These are phyloP conservation scores for Rhizomys pruinosus DNA, from an alignment of 2,113 vertebrate genomes.

Conservation along the genomic window DNA sequence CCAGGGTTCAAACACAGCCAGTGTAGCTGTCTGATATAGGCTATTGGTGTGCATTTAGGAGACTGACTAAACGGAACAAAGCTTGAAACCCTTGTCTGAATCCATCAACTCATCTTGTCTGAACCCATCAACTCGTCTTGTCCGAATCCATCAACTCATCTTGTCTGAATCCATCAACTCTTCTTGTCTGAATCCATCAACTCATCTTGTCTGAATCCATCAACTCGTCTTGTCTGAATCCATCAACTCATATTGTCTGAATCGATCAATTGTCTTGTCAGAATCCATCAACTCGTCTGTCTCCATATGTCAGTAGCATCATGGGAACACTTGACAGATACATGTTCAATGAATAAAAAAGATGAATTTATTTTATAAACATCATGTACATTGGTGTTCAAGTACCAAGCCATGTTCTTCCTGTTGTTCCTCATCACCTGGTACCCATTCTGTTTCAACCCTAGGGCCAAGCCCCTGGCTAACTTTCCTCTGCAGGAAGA, in stretches of 20 bases:
- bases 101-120: background rate
- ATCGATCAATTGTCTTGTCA: too few relatives aligned
- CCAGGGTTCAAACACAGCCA: background rate
- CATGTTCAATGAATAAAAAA: background rate
- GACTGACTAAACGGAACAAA: conserved; percentile 32
- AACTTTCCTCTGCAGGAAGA: background rate
- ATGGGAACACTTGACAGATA: background rate
- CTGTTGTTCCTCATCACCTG: background rate
- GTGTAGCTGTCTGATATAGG: background rate
- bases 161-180: too few relatives aligned
- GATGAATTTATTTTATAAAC: background rate
- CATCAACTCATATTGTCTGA: too few relatives aligned
- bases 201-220: too few relatives aligned
- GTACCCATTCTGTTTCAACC: background rate
- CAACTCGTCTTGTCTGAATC: too few relatives aligned
- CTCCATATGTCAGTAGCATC: background rate
- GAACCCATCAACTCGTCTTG: too few relatives aligned
- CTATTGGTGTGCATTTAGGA: too few relatives aligned
- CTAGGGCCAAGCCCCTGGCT: background rate
- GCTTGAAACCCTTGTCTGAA: background rate
- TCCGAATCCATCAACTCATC: too few relatives aligned
- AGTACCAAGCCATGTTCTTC: background rate
- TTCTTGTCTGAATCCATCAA: conserved; percentile 11
- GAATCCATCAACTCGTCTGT: conserved; percentile 1
- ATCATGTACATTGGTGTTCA: background rate